phyloP scores from a whole-genome alignment of 2,113 vertebrate genomes.

The Gnathonemus longibarbis region DNA sequence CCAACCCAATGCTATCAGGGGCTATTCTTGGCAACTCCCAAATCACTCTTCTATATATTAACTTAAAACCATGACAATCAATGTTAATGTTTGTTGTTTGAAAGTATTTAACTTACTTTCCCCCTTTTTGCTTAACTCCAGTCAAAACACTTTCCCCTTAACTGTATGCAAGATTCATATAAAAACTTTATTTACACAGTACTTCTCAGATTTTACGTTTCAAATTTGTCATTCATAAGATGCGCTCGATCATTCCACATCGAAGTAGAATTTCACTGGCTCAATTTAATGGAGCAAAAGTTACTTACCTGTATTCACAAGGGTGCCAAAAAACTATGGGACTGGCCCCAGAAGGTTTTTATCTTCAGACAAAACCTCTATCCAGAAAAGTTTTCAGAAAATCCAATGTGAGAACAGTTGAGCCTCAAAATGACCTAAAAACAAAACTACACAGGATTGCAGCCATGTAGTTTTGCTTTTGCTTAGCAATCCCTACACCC shows the following conservation, averaged over 20 bases:
- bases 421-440: conserved; percentile 76
- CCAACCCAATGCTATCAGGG: conserved; percentile 76
- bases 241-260: background rate
- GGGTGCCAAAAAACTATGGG: conserved; percentile 83
- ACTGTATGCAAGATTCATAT: background rate
- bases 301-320: conserved; percentile 87
- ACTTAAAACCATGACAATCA: conserved; percentile 62
- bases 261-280: background rate
- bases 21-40: conserved; percentile 82
- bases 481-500: conserved; percentile 97
- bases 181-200: background rate
- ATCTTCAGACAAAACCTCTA: conserved; percentile 75
- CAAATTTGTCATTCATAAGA: background rate
- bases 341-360: conserved; percentile 68
- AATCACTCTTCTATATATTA: conserved; percentile 64
- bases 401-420: conserved; percentile 83
- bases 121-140: background rate
- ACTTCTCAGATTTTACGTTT: background rate
- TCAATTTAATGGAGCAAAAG: conserved; percentile 35
- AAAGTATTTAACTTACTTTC: background rate
- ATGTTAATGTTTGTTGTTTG: background rate
- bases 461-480: conserved; percentile 91
- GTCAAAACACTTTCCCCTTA: background rate
- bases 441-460: conserved; percentile 88
- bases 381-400: conserved; percentile 72